Percentiles rank a stretch among this genome's conserved stretches.
Evolutionary conservation across 2,888 invertebrate species (phyloP).

Genomic region (Lasioglossum lativentre): DNA sequence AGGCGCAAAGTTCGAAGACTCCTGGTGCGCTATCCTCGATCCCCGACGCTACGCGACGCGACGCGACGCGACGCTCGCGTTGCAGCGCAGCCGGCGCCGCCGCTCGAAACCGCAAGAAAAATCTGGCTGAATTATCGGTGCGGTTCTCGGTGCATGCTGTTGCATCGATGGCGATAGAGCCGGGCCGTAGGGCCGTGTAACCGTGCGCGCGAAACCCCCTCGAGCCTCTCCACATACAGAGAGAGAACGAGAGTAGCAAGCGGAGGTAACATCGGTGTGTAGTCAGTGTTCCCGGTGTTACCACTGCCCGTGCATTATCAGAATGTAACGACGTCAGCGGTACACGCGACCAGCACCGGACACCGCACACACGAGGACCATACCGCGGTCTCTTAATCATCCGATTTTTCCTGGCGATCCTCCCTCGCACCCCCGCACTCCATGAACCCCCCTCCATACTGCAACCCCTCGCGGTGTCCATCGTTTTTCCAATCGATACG

Average conservation of each 20-base stretch:
- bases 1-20: not conserved
- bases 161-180: constrained; percentile 66
- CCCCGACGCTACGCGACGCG: constrained; percentile 33
- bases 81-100: constrained; percentile 77
- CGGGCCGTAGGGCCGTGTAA: constrained; percentile 41
- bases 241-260: constrained; percentile 8
- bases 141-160: constrained; percentile 78
- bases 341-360: constrained; percentile 76
- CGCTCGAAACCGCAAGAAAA: constrained; percentile 81
- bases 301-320: constrained; percentile 77
- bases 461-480: constrained; percentile 10
- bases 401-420: constrained; percentile 73
- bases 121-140: constrained; percentile 82
- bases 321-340: constrained; percentile 79
- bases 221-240: not conserved
- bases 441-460: not conserved
- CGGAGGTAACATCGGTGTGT: constrained; percentile 47
- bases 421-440: not conserved
- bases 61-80: constrained; percentile 41
- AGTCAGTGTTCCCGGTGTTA: constrained; percentile 60
- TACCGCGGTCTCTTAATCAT: constrained; percentile 79
- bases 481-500: constrained; percentile 73
- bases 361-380: constrained; percentile 71
- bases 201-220: constrained; percentile 34
- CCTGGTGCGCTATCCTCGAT: not conserved